Percentiles rank a stretch among this genome's conserved stretches.
phyloP scores from a whole-genome alignment of 2,888 invertebrate species.

The Lasioglossum zephyrum region DNA sequence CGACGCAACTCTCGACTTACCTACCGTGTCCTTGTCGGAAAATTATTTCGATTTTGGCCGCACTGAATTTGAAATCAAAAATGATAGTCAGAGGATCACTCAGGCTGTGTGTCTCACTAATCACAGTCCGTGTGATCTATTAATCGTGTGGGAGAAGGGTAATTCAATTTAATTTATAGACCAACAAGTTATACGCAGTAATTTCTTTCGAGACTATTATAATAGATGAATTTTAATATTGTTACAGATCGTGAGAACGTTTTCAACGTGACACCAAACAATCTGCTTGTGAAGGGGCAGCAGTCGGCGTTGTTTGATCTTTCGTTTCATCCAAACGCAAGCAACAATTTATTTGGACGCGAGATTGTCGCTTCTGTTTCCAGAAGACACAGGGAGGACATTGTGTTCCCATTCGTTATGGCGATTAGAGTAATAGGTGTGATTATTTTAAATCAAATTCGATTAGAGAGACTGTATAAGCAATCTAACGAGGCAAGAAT shows the following conservation, averaged over 20 bases:
- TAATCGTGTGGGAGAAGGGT: constrained; percentile 77
- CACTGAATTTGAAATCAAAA: constrained; percentile 50
- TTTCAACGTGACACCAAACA: constrained; percentile 50
- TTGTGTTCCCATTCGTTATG: constrained; percentile 45
- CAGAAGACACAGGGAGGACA: background rate
- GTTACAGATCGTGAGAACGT: constrained; percentile 48
- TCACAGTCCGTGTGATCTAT: constrained; percentile 64
- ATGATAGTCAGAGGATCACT: constrained; percentile 45
- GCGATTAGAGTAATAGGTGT: constrained; percentile 57
- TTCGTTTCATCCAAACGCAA: constrained; percentile 47
- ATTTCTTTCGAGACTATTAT: background rate
- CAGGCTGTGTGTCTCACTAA: constrained; percentile 74
- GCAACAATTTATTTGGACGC: constrained; percentile 44
- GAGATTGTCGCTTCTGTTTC: constrained; percentile 49
- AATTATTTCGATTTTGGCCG: constrained; percentile 81
- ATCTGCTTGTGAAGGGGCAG: constrained; percentile 23
- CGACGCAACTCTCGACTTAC: constrained; percentile 56
- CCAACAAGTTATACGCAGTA: no score
- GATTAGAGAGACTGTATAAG: background rate
- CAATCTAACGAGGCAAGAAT: no score
- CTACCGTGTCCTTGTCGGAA: constrained; percentile 77
- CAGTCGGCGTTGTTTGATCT: constrained; percentile 61
- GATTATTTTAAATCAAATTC: background rate
- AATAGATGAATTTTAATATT: background rate
- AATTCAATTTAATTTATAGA: background rate